A percentile compares a stretch with the other conserved stretches of the same genome.
Evolutionary conservation across 2,888 invertebrate genomes (phyloP).

Genomic region (Galerucella calmariensis): DNA sequence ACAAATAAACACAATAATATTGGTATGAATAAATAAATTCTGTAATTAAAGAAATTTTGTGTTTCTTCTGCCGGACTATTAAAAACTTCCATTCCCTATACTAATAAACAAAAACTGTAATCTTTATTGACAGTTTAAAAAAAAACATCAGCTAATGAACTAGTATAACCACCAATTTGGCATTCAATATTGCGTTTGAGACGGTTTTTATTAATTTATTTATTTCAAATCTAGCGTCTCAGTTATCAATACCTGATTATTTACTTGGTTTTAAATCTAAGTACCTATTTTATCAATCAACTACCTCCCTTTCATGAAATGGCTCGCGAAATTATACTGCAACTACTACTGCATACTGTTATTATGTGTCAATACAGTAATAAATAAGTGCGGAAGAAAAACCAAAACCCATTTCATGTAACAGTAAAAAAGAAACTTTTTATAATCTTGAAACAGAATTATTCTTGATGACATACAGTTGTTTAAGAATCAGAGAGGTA

Average conservation of each 20-base stretch:
- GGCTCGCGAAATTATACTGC: constrained; percentile 29
- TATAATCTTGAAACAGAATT: constrained; percentile 47
- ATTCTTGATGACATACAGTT: constrained; percentile 59
- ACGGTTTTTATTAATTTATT: neutral
- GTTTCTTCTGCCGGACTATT: too few relatives aligned
- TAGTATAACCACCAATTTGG: neutral
- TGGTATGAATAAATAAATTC: too few relatives aligned
- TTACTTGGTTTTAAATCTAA: neutral
- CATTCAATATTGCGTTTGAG: neutral
- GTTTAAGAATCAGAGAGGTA: constrained; percentile 56
- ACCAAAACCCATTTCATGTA: constrained; percentile 37
- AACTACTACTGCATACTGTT: constrained; percentile 17
- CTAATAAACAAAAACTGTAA: neutral
- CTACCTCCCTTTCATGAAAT: constrained; percentile 23
- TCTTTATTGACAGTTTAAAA: neutral
- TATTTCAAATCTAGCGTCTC: neutral
- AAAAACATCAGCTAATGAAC: neutral
- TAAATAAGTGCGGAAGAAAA: constrained; percentile 31
- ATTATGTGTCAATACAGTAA: constrained; percentile 37
- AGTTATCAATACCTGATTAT: neutral
- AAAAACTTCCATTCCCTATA: neutral
- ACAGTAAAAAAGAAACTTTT: constrained; percentile 37
- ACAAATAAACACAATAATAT: too few relatives aligned
- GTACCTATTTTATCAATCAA: constrained; percentile 23
- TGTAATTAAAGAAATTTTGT: too few relatives aligned